phyloP scores from a whole-genome alignment of 1,140 invertebrate genomes.

The Yoshiicerus persimilis region DNA sequence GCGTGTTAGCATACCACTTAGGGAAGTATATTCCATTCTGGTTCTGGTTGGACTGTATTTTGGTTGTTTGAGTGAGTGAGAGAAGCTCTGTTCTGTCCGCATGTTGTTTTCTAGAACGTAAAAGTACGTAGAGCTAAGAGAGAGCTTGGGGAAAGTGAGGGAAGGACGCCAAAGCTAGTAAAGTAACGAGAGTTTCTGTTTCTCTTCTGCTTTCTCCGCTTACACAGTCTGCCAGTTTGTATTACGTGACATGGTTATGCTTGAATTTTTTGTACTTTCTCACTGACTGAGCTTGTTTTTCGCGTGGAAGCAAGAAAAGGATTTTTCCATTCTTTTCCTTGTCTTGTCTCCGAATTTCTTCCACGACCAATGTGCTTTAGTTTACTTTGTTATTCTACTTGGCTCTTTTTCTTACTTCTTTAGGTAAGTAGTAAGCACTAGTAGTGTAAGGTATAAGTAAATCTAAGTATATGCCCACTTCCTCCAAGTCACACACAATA shows the following conservation, averaged over 20 bases:
- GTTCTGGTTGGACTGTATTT: background rate
- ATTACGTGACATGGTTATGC: conserved; percentile 33
- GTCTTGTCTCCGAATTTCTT: background rate
- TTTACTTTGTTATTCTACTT: conserved; percentile 18
- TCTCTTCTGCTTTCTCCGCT: conserved; percentile 16
- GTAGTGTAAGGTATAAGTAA: background rate
- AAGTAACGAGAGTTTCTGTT: background rate
- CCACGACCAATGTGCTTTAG: background rate
- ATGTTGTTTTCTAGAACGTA: background rate
- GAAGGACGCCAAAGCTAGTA: background rate
- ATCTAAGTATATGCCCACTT: background rate
- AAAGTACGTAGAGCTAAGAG: background rate
- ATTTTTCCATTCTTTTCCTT: background rate
- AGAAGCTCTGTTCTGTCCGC: background rate
- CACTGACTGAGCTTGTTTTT: background rate
- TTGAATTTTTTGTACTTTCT: conserved; percentile 19
- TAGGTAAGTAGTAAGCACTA: background rate
- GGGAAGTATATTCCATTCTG: background rate
- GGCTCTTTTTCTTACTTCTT: background rate
- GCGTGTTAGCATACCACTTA: background rate
- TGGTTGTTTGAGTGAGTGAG: background rate
- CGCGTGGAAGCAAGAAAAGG: background rate
- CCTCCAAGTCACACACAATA: background rate
- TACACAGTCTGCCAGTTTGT: conserved; percentile 26
- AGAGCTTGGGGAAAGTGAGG: background rate